Base-by-base conservation (phyloP, 2,888 invertebrate genomes). In the Hemicrepidius hirtus region DNA sequence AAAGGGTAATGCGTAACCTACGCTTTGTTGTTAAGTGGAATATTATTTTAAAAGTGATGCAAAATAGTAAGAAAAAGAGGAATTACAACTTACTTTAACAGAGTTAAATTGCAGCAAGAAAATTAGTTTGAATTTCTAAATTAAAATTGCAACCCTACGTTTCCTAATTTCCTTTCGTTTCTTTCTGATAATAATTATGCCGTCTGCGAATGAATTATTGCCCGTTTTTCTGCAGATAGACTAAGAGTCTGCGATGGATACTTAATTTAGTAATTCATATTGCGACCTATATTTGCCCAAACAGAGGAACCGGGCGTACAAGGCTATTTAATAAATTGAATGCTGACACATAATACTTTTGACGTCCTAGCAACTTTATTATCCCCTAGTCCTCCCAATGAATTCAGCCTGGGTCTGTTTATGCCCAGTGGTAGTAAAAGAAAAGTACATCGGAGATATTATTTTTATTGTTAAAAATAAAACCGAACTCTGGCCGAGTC, bases 241-340 rank as follows among this genome's bases (percentile, higher is more conserved):
- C 60, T 40, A 60, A 28, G 44, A 44, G 60, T 41, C 60, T 60
- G 60, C 41, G 24, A 50, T 50, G 49, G 53, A 53, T 63, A 63
- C 28, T 64, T 64, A 64, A 63, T 57, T 64, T 63, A 69, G 44
- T 69, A 64, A 69, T 64, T 69, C 55, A 69, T 44, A 63, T 69
- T 69, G 49, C 41, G 69, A 64, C 63, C 69, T 55, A 69, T 69
- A 69, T 69, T 41, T 69, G 37, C 20, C 62, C 50, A 62, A 55
- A 57, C 57, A 57, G 28, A 6, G 12, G 41, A 16, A 24, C 41
- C 24, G 44, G 68, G 41, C 50, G 60, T 49, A 68, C 68, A 41
- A 68, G 68, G 68, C 59, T 68, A 68, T 68, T 68, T 68, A 68
- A 68, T 68, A 68, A 68, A 68, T 68, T 68, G 68, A 62, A 62